phyloP scores from a whole-genome alignment of 2,888 invertebrate genomes.

The Caenorhabditis zanzibari region DNA sequence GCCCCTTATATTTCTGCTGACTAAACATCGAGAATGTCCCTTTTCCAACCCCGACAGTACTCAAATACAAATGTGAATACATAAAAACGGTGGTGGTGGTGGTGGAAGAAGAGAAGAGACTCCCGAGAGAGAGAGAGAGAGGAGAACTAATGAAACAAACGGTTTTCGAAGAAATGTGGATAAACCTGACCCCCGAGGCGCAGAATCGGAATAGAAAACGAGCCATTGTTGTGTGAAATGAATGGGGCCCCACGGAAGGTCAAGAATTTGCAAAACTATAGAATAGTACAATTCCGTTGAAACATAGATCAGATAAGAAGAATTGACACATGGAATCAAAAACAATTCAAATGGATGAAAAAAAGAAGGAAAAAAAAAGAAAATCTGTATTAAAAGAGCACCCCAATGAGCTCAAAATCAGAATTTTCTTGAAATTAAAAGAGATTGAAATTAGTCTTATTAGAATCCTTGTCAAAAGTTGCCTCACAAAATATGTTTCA shows the following conservation, averaged over 20 bases:
- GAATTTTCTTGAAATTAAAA: too few species aligned
- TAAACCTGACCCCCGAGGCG: conserved; percentile 15
- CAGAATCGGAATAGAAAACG: conserved; percentile 10
- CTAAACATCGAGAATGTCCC: conserved; percentile 62
- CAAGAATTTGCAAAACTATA: conserved; percentile 28
- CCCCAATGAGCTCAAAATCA: too few species aligned
- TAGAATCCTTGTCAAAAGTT: too few species aligned
- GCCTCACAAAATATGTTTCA: too few species aligned
- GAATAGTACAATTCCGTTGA: conserved; percentile 12
- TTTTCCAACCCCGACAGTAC: conserved; percentile 31
- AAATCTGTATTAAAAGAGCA: too few species aligned
- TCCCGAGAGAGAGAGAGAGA: conserved; percentile 33
- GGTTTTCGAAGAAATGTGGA: conserved; percentile 30
- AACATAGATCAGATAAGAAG: conserved; percentile 1
- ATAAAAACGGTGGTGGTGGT: conserved; percentile 36
- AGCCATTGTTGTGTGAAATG: conserved; percentile 25
- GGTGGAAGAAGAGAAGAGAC: conserved; percentile 3
- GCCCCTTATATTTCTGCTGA: conserved; percentile 60
- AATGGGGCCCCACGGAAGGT: conserved; percentile 27
- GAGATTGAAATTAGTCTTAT: too few species aligned
- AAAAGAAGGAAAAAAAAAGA: too few species aligned
- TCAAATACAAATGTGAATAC: conserved; percentile 63
- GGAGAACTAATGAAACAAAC: conserved; percentile 51
- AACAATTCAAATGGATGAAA: neutral
- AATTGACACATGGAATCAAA: neutral